These are phyloP conservation scores for Jaculus jaculus DNA, from an alignment of 2,113 vertebrate species.

Conservation along the genomic window DNA sequence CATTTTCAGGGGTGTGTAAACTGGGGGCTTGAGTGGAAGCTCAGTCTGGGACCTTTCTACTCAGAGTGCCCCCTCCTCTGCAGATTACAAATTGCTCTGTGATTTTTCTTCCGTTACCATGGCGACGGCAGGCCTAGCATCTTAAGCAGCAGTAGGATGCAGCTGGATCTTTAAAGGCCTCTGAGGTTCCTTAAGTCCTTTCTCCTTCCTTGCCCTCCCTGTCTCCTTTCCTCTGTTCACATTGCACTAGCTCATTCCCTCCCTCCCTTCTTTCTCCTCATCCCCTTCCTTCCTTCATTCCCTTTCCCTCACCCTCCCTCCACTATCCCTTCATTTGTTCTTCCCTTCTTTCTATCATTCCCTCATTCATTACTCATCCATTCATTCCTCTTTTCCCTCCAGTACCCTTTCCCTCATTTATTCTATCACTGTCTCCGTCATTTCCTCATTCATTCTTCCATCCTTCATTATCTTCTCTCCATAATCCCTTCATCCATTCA, in stretches of 20 bases:
- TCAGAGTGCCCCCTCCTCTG: neutral
- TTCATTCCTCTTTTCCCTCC: too few species aligned
- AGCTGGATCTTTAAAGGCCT: conserved; percentile 47
- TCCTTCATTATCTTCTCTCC: too few species aligned
- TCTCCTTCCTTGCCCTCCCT: neutral
- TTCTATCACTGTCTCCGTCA: too few species aligned
- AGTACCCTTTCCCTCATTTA: too few species aligned
- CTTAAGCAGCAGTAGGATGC: conserved; percentile 31
- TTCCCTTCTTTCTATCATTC: too few species aligned
- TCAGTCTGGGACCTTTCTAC: neutral
- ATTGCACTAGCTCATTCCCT: neutral
- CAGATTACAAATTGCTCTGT: conserved; percentile 65
- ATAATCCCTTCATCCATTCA: too few species aligned
- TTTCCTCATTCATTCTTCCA: neutral
- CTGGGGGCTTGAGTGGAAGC: neutral
- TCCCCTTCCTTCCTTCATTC: neutral
- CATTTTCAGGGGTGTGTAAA: rapidly evolving
- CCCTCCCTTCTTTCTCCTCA: neutral
- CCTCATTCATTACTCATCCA: too few species aligned
- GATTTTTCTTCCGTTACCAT: conserved; percentile 51
- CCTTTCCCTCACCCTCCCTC: rapidly evolving
- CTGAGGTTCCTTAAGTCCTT: neutral
- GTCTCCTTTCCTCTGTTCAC: neutral
- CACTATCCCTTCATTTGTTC: too few species aligned
- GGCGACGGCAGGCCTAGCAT: conserved; percentile 46